These are phyloP conservation scores for Mustelus asterias DNA, from an alignment of 2,113 vertebrate species.

Conservation along the genomic window DNA sequence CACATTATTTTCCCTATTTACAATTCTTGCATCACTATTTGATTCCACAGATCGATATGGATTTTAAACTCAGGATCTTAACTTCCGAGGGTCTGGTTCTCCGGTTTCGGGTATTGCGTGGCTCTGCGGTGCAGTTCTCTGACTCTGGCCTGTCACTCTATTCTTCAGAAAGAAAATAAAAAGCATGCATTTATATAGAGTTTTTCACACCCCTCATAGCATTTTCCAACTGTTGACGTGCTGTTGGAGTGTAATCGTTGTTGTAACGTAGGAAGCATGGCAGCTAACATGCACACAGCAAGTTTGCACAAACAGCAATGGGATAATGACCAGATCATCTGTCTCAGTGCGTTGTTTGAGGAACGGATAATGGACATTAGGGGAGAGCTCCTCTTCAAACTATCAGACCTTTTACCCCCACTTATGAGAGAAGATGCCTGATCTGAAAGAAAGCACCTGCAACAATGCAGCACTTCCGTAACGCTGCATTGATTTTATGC, in stretches of 20 bases:
- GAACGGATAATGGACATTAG: neutral
- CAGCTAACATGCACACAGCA: neutral
- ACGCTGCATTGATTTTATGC: too few species aligned
- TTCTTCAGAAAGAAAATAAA: constrained; percentile 3
- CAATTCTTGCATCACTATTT: neutral
- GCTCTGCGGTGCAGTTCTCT: neutral
- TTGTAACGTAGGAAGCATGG: neutral
- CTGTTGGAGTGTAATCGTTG: neutral
- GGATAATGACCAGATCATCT: neutral
- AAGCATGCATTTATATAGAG: neutral
- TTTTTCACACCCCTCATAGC: neutral
- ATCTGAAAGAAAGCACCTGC: neutral
- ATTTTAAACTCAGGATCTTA: neutral
- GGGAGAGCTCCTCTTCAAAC: neutral
- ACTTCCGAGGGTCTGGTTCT: neutral
- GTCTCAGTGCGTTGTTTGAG: neutral
- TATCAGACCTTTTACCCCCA: neutral
- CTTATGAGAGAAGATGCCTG: neutral
- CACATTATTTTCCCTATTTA: neutral
- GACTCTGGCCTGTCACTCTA: neutral
- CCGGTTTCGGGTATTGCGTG: neutral
- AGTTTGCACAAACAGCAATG: neutral
- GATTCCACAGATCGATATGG: neutral
- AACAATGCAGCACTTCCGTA: neutral
- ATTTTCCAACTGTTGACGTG: neutral